Evolutionary conservation across 2,888 invertebrate genomes (phyloP).

Genomic region (Spodoptera picta): DNA sequence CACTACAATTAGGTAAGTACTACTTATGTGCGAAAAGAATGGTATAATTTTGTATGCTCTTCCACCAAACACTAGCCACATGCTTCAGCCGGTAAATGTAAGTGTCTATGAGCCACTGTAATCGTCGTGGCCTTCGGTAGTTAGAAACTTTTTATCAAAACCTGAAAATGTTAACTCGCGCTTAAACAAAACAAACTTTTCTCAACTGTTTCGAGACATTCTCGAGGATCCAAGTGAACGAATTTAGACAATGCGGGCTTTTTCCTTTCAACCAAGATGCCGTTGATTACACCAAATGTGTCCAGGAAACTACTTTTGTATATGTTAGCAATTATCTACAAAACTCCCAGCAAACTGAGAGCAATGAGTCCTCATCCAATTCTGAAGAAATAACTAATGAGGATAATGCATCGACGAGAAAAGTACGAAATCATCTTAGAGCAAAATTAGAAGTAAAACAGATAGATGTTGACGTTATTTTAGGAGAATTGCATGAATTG

Average conservation of each 20-base stretch:
- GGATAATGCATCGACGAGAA: too few relatives aligned
- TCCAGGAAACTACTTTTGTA: too few relatives aligned
- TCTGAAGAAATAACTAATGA: too few relatives aligned
- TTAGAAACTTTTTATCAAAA: too few relatives aligned
- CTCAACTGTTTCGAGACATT: neutral
- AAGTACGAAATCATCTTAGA: too few relatives aligned
- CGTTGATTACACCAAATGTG: conserved; percentile 1
- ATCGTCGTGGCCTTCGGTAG: neutral
- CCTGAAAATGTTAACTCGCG: too few relatives aligned
- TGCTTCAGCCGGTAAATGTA: conserved; percentile 57
- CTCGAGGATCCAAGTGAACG: neutral
- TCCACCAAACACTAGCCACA: conserved; percentile 58
- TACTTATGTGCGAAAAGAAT: conserved; percentile 40
- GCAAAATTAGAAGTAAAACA: too few relatives aligned
- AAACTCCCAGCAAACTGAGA: too few relatives aligned
- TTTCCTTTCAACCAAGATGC: neutral
- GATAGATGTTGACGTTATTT: too few relatives aligned
- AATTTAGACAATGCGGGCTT: neutral
- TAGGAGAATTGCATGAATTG: too few relatives aligned
- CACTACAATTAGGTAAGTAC: conserved; percentile 39
- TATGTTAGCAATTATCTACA: too few relatives aligned
- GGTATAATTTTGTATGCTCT: conserved; percentile 54
- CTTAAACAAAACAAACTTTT: conserved; percentile 1
- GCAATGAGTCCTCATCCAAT: too few relatives aligned
- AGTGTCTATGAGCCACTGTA: conserved; percentile 53